Evolutionary conservation across 2,113 vertebrate genomes (phyloP).

Genomic region (Himantopus leucocephalus): DNA sequence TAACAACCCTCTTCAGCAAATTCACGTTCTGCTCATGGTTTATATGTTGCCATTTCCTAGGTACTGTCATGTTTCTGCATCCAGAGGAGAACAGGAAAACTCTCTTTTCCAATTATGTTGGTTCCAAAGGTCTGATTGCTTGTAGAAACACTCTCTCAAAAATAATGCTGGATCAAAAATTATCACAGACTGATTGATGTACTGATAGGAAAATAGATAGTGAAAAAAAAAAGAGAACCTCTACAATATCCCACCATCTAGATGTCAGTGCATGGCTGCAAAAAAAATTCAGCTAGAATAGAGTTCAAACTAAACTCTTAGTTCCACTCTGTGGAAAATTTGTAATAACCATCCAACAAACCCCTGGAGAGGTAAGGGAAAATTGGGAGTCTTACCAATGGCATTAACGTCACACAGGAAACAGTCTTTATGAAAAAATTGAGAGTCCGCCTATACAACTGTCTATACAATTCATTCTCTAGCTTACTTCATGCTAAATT

Average conservation of each 20-base stretch:
- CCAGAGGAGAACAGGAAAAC: not conserved
- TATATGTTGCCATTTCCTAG: not conserved
- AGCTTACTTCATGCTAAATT: not conserved
- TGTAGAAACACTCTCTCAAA: not conserved
- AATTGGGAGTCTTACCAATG: not conserved
- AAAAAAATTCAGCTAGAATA: not conserved
- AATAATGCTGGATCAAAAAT: not conserved
- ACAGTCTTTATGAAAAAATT: not conserved
- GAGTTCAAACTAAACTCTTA: not conserved
- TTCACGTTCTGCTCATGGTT: not conserved
- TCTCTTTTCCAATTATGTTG: not conserved
- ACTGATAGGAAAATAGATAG: not conserved
- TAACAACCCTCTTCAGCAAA: not conserved
- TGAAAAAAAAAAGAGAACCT: not conserved
- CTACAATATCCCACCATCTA: not conserved
- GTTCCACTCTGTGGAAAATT: not conserved
- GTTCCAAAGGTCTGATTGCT: not conserved
- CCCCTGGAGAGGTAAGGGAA: not conserved
- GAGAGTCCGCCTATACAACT: not conserved
- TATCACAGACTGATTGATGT: not conserved
- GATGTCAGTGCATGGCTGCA: not conserved
- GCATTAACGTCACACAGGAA: rapidly evolving
- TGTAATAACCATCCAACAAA: not conserved
- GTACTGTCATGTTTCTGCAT: not conserved
- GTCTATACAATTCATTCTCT: not conserved